Evolutionary conservation across 2,888 invertebrate genomes (phyloP).

Genomic region (Artemia sinica): DNA sequence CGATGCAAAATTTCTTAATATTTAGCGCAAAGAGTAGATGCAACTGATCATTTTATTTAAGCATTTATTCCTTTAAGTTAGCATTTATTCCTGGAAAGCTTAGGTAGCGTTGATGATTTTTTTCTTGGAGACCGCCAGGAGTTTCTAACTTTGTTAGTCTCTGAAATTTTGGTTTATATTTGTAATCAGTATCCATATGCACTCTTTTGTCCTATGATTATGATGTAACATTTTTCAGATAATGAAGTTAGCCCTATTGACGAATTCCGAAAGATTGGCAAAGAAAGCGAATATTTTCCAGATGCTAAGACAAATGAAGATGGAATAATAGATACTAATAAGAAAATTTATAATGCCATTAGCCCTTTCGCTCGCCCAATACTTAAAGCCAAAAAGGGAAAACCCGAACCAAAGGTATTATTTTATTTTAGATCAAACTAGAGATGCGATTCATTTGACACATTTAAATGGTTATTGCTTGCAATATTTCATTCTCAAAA

Average conservation of each 20-base stretch:
- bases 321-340: neutral
- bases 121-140: too few relatives aligned
- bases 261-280: conserved; percentile 13
- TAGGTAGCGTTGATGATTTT: too few relatives aligned
- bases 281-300: conserved; percentile 3
- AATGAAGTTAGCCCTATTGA: neutral
- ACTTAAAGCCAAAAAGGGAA: conserved; percentile 1
- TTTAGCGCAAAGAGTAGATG: too few relatives aligned
- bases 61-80: too few relatives aligned
- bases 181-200: neutral
- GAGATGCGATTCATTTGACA: too few relatives aligned
- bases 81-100: too few relatives aligned
- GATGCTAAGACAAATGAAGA: neutral
- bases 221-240: neutral
- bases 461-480: too few relatives aligned
- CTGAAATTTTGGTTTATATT: neutral
- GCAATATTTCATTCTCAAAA: too few relatives aligned
- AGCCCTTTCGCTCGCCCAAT: neutral
- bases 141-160: neutral
- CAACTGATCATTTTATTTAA: too few relatives aligned
- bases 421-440: too few relatives aligned
- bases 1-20: too few relatives aligned
- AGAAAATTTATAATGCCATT: neutral
- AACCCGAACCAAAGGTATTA: neutral
- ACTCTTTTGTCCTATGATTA: neutral